phyloP scores from a whole-genome alignment of 2,113 vertebrate species.

The Sterrhoptilus dennistouni region DNA sequence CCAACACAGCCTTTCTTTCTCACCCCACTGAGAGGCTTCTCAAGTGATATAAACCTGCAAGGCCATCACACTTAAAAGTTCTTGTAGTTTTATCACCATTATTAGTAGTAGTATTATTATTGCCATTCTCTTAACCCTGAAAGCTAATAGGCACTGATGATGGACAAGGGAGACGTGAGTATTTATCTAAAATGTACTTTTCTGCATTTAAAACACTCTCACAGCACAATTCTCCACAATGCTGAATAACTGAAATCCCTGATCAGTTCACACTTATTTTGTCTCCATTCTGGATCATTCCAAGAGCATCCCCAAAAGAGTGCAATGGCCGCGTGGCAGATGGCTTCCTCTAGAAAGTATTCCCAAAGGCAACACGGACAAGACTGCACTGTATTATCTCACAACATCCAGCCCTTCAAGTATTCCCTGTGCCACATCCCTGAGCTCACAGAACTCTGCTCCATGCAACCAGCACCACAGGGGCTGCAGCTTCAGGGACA shows the following conservation, averaged over 20 bases:
- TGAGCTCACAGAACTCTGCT: neutral
- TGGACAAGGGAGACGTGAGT: neutral
- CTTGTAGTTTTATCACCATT: neutral
- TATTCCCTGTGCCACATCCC: neutral
- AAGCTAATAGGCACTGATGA: neutral
- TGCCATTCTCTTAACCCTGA: neutral
- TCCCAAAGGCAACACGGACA: neutral
- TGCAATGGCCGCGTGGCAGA: neutral
- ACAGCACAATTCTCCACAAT: neutral
- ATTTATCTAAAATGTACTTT: neutral
- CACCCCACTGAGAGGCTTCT: neutral
- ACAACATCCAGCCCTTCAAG: neutral
- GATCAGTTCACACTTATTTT: neutral
- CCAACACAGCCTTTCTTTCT: neutral
- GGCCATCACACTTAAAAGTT: neutral
- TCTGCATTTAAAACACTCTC: neutral
- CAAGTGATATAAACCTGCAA: neutral
- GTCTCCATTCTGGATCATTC: neutral
- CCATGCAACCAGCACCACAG: neutral
- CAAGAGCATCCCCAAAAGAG: neutral
- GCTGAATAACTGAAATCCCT: neutral
- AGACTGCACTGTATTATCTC: fast-evolving
- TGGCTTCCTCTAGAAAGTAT: neutral
- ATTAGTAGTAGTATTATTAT: neutral
- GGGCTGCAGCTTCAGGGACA: neutral